Evolutionary conservation across 64 coral and sea anemone species (phyloP).

Genomic region (Dendrophyllia cribrosa): DNA sequence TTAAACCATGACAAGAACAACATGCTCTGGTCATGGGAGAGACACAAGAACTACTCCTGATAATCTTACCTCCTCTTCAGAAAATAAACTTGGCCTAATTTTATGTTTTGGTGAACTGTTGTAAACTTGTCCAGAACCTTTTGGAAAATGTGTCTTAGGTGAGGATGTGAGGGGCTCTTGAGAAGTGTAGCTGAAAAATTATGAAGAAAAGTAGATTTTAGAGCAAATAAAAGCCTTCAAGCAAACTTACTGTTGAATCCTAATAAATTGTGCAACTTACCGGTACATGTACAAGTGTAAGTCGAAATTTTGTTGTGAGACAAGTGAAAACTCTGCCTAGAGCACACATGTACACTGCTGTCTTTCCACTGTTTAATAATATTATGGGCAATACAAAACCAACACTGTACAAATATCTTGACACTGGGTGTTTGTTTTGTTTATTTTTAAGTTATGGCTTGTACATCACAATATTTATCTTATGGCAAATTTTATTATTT

Average conservation of each 20-base stretch:
- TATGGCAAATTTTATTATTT: too few species aligned
- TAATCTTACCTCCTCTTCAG: slow-evolving; percentile 80
- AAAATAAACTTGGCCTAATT: slow-evolving; percentile 76
- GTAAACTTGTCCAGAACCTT: slow-evolving; percentile 89
- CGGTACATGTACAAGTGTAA: too few species aligned
- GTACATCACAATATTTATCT: too few species aligned
- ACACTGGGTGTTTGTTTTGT: too few species aligned
- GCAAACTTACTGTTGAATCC: neutral
- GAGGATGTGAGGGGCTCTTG: slow-evolving; percentile 74
- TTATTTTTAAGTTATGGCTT: too few species aligned
- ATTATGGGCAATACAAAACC: too few species aligned
- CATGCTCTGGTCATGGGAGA: neutral
- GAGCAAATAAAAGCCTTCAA: neutral
- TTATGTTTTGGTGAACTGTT: slow-evolving; percentile 73
- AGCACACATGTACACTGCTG: too few species aligned
- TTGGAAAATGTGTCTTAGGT: slow-evolving; percentile 70
- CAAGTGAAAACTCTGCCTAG: too few species aligned
- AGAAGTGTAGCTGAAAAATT: slow-evolving; percentile 74
- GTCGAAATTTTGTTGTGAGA: too few species aligned
- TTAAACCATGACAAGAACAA: neutral
- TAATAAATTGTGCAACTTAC: too few species aligned
- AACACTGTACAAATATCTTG: too few species aligned
- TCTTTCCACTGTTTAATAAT: too few species aligned
- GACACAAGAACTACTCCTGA: neutral
- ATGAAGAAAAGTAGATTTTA: neutral